Evolutionary conservation across 2,113 vertebrate species (phyloP), one percentile per base, ranked within the genome.

Genomic region (Cebus imitator): DNA sequence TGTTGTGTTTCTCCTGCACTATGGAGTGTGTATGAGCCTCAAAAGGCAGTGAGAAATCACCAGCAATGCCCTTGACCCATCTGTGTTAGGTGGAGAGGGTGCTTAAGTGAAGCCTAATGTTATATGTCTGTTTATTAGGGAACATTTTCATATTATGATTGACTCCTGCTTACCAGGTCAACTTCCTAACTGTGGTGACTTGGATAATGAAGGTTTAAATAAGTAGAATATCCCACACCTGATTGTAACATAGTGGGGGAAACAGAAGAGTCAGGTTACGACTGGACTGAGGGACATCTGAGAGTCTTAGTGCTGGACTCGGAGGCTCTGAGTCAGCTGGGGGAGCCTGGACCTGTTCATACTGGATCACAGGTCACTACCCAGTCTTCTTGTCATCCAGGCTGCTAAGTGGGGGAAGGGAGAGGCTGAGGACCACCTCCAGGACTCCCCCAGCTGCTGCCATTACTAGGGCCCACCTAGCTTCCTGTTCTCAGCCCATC

Each of bases 211-310:
- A 6, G 55, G 32, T 40, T 50, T 37, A 20, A 37, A 40, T 52
- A 8, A 30, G 1, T 12, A 48, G 17, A 35, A 35, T 1, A 11
- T 25, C 43, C 16, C 18, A 18, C 4, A 4, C 43, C 20, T 5
- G 35, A 18, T 14, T 45, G 30, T 58, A 3, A 18, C 8, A 25
- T 37, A 79, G 64, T 55, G 10, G 23, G 68, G 48, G 8, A 43
- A 52, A 30, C 7, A 0, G 25, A 9, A 58, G 21, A 76, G 18
- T 50, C 23, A 8, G 61, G 40, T 4, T 3, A 73, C 81, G 35
- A 2, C 23, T 21, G 35, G 43, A 10, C 12, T 5, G 32, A 12
- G 23, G 37, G 72, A 18, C 35, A 11, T 18, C 83, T 13, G 40
- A 21, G 66, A 50, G 48, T 55, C 76, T 30, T 23, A 37, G 55